Evolutionary conservation across 1,140 invertebrate genomes (phyloP), one percentile per base, ranked within the genome.

Genomic region (Luehdorfia chinensis): DNA sequence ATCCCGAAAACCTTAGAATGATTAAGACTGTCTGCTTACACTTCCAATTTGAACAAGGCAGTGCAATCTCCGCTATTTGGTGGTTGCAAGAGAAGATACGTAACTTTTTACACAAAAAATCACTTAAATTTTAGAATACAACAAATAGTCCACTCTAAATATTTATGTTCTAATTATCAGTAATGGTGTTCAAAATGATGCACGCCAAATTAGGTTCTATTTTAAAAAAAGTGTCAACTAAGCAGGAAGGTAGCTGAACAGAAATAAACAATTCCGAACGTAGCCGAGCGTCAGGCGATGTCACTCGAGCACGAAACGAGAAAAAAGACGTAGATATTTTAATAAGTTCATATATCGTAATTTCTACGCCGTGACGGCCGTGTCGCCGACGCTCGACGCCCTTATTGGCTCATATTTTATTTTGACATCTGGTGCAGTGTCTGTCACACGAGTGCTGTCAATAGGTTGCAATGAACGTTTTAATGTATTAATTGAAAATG

Each of bases 311-410:
- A 68, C 66, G 68, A 76, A 80, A 74, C 61, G 55, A 75, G 61
- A 77, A 72, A 75, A 72, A 28, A 66, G 58, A 8, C 41, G 50
- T 43, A 75, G 73, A 81, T 73, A 80, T 84, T 84, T 84, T 84
- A 84, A 84, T 84, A 84, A 84, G 67, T 81, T 78, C 77, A 77
- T 83, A 78, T 72, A 80, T 84, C 69, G 74, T 76, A 64, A 71
- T 69, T 67, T 62, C 69, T 67, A 46, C n/a, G n/a, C n/a, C n/a
- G n/a, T n/a, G 76, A 76, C 78, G 62, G 36, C 25, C 25, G 37
- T 28, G 39, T 30, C 39, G 25, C 15, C 23, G 39, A 43, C 69
- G 61, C 45, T 37, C 68, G 59, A 49, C 71, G 64, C 55, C 61
- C 68, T 70, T 77, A 83, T 83, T 80, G 75, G 60, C 66, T 81